Percentiles rank a stretch among this genome's conserved stretches.
phyloP scores from a whole-genome alignment of 2,113 vertebrate species.

The Orthonyx spaldingii region DNA sequence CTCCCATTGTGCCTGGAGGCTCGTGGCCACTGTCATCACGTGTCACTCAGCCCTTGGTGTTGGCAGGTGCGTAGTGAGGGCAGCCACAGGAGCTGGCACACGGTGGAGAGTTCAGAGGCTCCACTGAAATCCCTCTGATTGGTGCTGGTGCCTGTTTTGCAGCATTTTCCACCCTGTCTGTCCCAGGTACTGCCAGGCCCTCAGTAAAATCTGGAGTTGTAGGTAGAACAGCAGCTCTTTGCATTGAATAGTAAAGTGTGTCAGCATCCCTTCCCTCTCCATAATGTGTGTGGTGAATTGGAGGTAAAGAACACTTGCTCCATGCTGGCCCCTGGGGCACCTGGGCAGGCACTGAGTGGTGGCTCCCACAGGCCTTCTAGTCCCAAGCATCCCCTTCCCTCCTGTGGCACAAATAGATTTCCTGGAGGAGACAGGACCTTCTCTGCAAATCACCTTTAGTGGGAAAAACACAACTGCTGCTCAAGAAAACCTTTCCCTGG shows the following conservation, averaged over 20 bases:
- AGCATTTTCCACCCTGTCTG: neutral
- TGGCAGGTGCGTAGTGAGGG: neutral
- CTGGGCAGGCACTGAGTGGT: neutral
- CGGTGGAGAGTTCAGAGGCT: accelerated
- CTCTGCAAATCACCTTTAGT: neutral
- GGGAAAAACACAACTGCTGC: neutral
- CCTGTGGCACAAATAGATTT: neutral
- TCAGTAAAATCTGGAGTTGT: neutral
- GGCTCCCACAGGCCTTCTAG: neutral
- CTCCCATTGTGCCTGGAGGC: neutral
- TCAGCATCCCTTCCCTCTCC: accelerated
- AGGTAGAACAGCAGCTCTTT: neutral
- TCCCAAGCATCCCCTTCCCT: neutral
- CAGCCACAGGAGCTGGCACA: neutral
- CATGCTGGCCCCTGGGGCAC: accelerated
- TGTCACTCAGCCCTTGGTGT: neutral
- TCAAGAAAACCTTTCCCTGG: neutral
- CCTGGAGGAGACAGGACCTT: neutral
- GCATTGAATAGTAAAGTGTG: neutral
- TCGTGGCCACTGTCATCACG: accelerated
- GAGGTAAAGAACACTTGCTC: neutral
- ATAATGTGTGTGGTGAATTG: accelerated
- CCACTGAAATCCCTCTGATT: neutral
- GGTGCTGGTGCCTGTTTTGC: neutral
- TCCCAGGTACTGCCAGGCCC: neutral